Percentiles rank a stretch among this genome's conserved stretches.
These are phyloP conservation scores for Allophyes oxyacanthae DNA, from an alignment of 2,888 invertebrate genomes.

Conservation along the genomic window DNA sequence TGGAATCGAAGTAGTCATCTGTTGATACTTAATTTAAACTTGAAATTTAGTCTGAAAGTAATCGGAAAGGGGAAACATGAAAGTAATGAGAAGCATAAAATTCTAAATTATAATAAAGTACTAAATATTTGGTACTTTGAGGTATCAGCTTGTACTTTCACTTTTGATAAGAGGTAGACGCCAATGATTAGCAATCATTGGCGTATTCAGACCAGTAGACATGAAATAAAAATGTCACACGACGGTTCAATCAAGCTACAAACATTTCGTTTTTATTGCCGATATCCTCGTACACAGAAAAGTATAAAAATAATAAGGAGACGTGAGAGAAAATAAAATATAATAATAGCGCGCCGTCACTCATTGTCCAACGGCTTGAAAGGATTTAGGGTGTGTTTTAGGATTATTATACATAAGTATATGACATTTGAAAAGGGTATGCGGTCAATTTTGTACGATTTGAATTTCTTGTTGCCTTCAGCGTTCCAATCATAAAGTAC, in stretches of 20 bases:
- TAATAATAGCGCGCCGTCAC: constrained; percentile 77
- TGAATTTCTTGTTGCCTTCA: constrained; percentile 76
- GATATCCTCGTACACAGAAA: constrained; percentile 83
- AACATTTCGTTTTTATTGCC: constrained; percentile 83
- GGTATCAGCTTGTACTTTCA: no score
- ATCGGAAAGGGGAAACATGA: neutral
- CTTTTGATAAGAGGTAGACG: no score
- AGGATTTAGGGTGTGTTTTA: constrained; percentile 71
- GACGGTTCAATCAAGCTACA: constrained; percentile 83
- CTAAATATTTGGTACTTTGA: constrained; percentile 2
- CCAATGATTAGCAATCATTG: constrained; percentile 29
- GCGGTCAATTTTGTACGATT: constrained; percentile 77
- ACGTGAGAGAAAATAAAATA: constrained; percentile 82
- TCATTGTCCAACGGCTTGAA: constrained; percentile 76
- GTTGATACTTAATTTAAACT: constrained; percentile 17
- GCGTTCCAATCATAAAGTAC: constrained; percentile 79
- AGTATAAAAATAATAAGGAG: constrained; percentile 86
- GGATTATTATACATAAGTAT: constrained; percentile 65
- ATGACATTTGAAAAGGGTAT: constrained; percentile 72
- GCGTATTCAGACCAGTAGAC: constrained; percentile 40
- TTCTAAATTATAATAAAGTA: constrained; percentile 6
- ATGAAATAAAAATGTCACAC: constrained; percentile 69
- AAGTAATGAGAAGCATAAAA: constrained; percentile 11
- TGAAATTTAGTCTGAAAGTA: constrained; percentile 17
- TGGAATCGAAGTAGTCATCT: constrained; percentile 11